phyloP scores from a whole-genome alignment of 2,797 vertebrate species.

The Tragelaphus oryx region DNA sequence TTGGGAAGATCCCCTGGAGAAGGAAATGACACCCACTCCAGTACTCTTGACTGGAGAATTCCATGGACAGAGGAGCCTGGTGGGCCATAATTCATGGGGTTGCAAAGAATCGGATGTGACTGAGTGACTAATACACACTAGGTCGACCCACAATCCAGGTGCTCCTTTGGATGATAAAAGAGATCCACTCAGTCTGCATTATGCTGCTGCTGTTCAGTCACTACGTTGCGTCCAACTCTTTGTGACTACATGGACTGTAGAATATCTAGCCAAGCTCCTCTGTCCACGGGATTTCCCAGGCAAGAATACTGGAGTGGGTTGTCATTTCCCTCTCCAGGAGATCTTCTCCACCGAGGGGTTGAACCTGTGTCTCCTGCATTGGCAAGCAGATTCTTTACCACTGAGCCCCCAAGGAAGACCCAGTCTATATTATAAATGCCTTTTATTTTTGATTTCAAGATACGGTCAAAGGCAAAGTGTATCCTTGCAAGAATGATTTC shows the following conservation, averaged over 20 bases:
- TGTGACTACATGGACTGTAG: not conserved
- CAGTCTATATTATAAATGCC: not conserved
- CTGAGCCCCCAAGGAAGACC: not conserved
- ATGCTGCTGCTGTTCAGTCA: rapidly evolving
- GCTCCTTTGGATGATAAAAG: not conserved
- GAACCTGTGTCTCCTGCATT: not conserved
- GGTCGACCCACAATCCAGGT: not conserved
- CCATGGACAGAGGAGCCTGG: not conserved
- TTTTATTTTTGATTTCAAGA: not conserved
- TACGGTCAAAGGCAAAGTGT: not conserved
- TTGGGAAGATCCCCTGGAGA: not conserved
- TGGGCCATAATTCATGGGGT: not conserved
- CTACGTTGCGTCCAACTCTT: not conserved
- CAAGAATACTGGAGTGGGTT: not conserved
- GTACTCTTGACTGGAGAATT: not conserved
- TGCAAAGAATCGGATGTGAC: not conserved
- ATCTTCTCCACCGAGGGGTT: not conserved
- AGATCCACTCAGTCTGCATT: not conserved
- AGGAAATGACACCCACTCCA: not conserved
- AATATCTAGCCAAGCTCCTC: not conserved
- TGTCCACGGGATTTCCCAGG: not conserved
- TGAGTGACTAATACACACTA: not conserved
- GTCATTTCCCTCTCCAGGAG: not conserved
- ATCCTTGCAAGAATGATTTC: not conserved
- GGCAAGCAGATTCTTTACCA: not conserved